These are phyloP conservation scores for Oreochromis aureus DNA, from an alignment of 2,113 vertebrate species.

Conservation along the genomic window DNA sequence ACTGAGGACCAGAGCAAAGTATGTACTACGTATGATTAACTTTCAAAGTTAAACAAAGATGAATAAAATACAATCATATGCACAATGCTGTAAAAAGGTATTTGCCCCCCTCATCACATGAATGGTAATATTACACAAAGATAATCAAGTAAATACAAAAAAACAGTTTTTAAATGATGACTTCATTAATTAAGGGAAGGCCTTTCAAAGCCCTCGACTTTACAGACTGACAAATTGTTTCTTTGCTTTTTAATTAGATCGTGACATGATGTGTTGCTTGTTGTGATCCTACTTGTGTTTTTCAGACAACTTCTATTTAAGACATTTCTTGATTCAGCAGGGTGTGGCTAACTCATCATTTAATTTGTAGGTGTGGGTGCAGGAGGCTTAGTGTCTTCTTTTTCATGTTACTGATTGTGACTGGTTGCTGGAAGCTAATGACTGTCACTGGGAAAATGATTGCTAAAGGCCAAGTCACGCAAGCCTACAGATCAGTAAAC, in stretches of 20 bases:
- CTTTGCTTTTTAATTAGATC: too few relatives aligned
- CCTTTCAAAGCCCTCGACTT: too few relatives aligned
- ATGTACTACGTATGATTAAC: not conserved
- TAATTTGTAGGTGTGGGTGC: not conserved
- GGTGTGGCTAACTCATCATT: not conserved
- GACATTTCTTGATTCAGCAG: too few relatives aligned
- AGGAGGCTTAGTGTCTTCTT: not conserved
- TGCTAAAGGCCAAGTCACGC: not conserved
- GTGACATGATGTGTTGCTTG: too few relatives aligned
- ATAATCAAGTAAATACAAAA: too few relatives aligned
- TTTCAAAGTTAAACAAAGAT: not conserved
- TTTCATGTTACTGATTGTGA: not conserved
- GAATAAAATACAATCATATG: not conserved
- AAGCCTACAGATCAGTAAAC: not conserved
- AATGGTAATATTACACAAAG: too few relatives aligned
- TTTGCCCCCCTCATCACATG: not conserved
- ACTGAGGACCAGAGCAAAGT: constrained; percentile 66
- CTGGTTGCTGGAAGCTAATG: not conserved
- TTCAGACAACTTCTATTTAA: too few relatives aligned
- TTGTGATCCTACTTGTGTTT: too few relatives aligned
- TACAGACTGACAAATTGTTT: too few relatives aligned
- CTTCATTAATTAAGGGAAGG: too few relatives aligned
- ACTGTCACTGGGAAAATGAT: not conserved
- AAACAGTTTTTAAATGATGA: too few relatives aligned
- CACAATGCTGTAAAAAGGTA: not conserved